phyloP scores from a whole-genome alignment of 1,140 invertebrate species.

The Cydia pomonella region DNA sequence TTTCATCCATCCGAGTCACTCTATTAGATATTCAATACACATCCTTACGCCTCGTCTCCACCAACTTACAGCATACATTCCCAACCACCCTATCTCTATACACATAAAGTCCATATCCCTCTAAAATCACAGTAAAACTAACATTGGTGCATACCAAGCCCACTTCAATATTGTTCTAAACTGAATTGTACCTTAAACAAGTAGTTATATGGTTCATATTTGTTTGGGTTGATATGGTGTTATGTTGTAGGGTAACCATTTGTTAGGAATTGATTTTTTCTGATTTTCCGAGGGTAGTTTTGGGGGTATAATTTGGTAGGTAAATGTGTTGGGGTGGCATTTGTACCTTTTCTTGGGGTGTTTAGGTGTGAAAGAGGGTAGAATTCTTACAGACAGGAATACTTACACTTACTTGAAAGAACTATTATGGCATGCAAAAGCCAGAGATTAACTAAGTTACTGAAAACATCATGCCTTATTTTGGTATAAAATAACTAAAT shows the following conservation, averaged over 20 bases:
- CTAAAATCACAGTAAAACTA: neutral
- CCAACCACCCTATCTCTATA: neutral
- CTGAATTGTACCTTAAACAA: neutral
- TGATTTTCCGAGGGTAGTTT: slow-evolving; percentile 31
- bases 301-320: slow-evolving; percentile 20
- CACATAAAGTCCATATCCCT: neutral
- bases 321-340: slow-evolving; percentile 28
- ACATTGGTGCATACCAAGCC: neutral
- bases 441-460: no score
- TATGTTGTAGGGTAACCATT: slow-evolving; percentile 26
- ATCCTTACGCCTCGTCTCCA: slow-evolving; percentile 21
- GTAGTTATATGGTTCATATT: neutral
- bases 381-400: neutral
- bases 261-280: slow-evolving; percentile 30
- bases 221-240: neutral
- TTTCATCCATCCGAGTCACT: slow-evolving; percentile 5
- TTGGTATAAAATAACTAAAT: no score
- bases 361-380: neutral
- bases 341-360: slow-evolving; percentile 9
- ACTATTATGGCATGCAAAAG: no score
- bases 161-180: neutral
- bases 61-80: neutral
- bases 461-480: no score
- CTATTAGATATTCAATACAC: slow-evolving; percentile 32
- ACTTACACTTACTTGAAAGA: neutral